Evolutionary conservation across 2,113 vertebrate genomes (phyloP).

Genomic region (Amblyornis subalaris): DNA sequence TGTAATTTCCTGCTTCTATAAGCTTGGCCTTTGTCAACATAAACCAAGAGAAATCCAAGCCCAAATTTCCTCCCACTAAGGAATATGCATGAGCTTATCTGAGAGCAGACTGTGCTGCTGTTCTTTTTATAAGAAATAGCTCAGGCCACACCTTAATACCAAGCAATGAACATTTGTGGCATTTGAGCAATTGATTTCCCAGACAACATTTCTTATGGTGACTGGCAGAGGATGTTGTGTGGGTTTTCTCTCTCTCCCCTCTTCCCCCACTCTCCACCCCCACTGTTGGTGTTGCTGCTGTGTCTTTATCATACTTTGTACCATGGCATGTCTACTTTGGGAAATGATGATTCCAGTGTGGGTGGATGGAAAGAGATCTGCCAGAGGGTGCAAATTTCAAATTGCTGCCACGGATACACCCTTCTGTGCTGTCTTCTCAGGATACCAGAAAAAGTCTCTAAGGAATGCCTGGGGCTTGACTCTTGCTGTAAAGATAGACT

Average conservation of each 20-base stretch:
- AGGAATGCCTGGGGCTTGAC: constrained; percentile 47
- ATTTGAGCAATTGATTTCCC: constrained; percentile 36
- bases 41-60: not conserved
- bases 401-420: constrained; percentile 41
- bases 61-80: not conserved
- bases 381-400: constrained; percentile 55
- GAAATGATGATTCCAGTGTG: constrained; percentile 51
- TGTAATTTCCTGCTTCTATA: constrained; percentile 18
- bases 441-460: constrained; percentile 45
- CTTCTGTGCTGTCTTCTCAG: constrained; percentile 41
- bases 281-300: not conserved
- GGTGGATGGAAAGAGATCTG: constrained; percentile 41
- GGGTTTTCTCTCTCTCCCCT: not conserved
- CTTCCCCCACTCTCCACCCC: not conserved
- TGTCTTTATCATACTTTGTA: not conserved
- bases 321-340: constrained; percentile 6
- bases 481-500: constrained; percentile 5
- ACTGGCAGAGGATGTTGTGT: not conserved
- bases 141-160: constrained; percentile 42
- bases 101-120: not conserved
- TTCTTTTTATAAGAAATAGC: constrained; percentile 31
- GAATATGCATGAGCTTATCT: not conserved
- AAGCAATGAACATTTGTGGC: constrained; percentile 24
- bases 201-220: constrained; percentile 1
- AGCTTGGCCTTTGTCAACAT: not conserved